These are phyloP conservation scores for Platichthys flesus DNA, from an alignment of 2,113 vertebrate species.

Conservation along the genomic window DNA sequence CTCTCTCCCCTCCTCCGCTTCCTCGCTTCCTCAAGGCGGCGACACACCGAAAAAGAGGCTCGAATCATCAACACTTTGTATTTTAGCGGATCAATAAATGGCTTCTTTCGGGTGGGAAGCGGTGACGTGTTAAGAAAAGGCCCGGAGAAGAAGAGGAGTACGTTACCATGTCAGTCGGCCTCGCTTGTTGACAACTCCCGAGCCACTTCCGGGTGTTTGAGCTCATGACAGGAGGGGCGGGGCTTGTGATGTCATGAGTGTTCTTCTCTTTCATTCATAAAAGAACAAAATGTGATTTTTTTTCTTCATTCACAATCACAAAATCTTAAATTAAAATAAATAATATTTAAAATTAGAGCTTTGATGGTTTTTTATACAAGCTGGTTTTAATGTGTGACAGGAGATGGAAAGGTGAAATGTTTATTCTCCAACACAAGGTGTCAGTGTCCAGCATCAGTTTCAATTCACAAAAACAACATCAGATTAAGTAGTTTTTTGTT, in stretches of 20 bases:
- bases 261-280: slow-evolving; percentile 30
- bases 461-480: slow-evolving; percentile 25
- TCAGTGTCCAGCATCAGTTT: slow-evolving; percentile 32
- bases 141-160: neutral
- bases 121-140: neutral
- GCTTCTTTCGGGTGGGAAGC: neutral
- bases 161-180: slow-evolving; percentile 69
- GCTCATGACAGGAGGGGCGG: slow-evolving; percentile 39
- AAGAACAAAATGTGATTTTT: neutral
- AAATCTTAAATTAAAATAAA: neutral
- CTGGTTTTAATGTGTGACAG: rapidly evolving
- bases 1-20: neutral
- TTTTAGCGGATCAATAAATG: rapidly evolving
- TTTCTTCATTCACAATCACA: neutral
- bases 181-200: slow-evolving; percentile 80
- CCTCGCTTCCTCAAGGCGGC: slow-evolving; percentile 1
- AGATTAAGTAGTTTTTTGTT: no score
- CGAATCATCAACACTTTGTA: rapidly evolving
- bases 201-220: slow-evolving; percentile 77
- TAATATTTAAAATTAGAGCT: no score
- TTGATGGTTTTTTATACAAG: neutral
- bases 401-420: neutral
- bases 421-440: slow-evolving; percentile 53
- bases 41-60: slow-evolving; percentile 7
- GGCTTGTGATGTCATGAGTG: slow-evolving; percentile 7